Conservation (phyloP, 2,113 vertebrate species). For the Mesembrinibis cayennensis region DNA sequence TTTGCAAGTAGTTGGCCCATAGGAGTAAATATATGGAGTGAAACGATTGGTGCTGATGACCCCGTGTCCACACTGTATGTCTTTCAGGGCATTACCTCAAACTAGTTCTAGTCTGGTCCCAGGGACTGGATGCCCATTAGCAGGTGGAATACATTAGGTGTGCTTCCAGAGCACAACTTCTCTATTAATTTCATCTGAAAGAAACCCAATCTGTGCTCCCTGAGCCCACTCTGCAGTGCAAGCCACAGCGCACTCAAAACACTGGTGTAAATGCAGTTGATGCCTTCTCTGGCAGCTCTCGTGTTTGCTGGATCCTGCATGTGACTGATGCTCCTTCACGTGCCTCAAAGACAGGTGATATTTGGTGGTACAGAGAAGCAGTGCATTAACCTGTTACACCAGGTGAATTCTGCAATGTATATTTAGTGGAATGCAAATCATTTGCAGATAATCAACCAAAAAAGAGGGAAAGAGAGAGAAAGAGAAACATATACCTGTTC, state of each 20-base stretch:
- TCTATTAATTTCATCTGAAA: not conserved
- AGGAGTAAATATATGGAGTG: not conserved
- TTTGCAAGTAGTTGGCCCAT: not conserved
- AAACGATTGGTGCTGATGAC: not conserved
- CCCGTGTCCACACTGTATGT: not conserved
- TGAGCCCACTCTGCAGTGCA: not conserved
- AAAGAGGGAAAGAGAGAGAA: not conserved
- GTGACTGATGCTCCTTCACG: not conserved
- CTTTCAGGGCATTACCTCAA: not conserved
- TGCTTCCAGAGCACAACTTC: not conserved
- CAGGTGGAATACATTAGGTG: not conserved
- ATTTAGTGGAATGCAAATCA: not conserved
- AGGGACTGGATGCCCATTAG: not conserved
- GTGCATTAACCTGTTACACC: not conserved
- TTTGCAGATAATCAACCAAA: not conserved
- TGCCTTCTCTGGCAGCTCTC: not conserved
- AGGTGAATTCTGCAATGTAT: not conserved
- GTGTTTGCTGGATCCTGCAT: fast-evolving
- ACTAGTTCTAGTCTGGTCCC: not conserved
- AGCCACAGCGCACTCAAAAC: not conserved
- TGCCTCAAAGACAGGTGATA: not conserved
- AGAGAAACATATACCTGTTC: not conserved
- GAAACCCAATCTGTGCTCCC: not conserved
- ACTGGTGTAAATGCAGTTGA: not conserved
- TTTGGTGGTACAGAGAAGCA: not conserved